Percentiles rank a stretch among this genome's conserved stretches.
phyloP scores from a whole-genome alignment of 1,140 invertebrate species.

The Pomacea maculata region DNA sequence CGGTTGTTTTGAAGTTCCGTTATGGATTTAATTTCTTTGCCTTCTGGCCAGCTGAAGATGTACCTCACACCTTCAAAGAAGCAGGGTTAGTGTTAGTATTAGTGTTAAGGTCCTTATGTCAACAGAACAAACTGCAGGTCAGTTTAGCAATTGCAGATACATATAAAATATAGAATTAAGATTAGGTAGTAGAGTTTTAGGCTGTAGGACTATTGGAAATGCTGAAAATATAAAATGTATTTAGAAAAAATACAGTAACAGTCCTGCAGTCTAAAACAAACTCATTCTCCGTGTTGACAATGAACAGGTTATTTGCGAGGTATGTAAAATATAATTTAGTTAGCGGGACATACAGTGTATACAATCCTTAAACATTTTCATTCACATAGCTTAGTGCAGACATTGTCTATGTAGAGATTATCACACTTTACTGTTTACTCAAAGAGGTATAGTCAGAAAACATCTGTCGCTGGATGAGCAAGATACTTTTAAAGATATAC shows the following conservation, averaged over 20 bases:
- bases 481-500: neutral
- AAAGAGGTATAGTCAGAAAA: neutral
- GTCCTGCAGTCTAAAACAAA: too few species aligned
- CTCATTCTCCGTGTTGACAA: too few species aligned
- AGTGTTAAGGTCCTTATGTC: neutral
- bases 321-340: too few species aligned
- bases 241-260: too few species aligned
- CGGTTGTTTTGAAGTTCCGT: conserved; percentile 89
- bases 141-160: neutral
- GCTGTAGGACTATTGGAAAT: neutral
- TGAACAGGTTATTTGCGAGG: too few species aligned
- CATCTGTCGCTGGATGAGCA: neutral
- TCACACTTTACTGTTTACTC: neutral
- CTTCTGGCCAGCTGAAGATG: conserved; percentile 87
- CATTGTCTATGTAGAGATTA: too few species aligned
- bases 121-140: neutral
- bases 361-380: too few species aligned
- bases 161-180: neutral
- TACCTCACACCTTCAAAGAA: conserved; percentile 67
- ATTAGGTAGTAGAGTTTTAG: neutral
- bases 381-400: too few species aligned
- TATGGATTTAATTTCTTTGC: conserved; percentile 81
- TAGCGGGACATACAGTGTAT: too few species aligned
- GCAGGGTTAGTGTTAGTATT: neutral
- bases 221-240: neutral